A percentile compares a stretch with the other conserved stretches of the same genome.
Evolutionary conservation across 2,888 invertebrate genomes (phyloP).

Genomic region (Eustalomyia histrio): DNA sequence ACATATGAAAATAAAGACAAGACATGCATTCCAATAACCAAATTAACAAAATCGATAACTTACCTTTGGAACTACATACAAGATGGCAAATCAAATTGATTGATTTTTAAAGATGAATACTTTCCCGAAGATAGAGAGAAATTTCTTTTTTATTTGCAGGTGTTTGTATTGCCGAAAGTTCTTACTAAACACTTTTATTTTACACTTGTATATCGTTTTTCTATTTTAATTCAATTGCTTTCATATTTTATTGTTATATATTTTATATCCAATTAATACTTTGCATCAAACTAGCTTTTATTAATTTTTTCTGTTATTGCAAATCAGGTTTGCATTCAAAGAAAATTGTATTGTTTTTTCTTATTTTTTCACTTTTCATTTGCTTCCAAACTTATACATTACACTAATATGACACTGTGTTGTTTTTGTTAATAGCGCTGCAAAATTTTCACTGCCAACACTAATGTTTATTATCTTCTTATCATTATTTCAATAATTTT

Average conservation of each 20-base stretch:
- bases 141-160: slow-evolving; percentile 36
- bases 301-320: slow-evolving; percentile 20
- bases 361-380: slow-evolving; percentile 58
- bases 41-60: slow-evolving; percentile 27
- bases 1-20: neutral
- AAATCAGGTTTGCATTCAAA: slow-evolving; percentile 56
- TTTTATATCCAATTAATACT: slow-evolving; percentile 45
- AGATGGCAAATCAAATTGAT: slow-evolving; percentile 8
- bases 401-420: slow-evolving; percentile 13
- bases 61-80: slow-evolving; percentile 39
- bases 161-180: no score
- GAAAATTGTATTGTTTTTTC: slow-evolving; percentile 29
- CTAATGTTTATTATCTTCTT: slow-evolving; percentile 23
- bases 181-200: slow-evolving; percentile 44
- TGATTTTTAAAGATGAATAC: slow-evolving; percentile 8
- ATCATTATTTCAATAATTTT: slow-evolving; percentile 25
- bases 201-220: slow-evolving; percentile 45
- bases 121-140: slow-evolving; percentile 30
- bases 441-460: slow-evolving; percentile 14
- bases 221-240: slow-evolving; percentile 50
- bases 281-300: neutral
- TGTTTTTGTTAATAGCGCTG: neutral
- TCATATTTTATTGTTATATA: slow-evolving; percentile 38
- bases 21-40: slow-evolving; percentile 9
- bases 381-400: neutral